Evolutionary conservation across 2,888 invertebrate genomes (phyloP).

Genomic region (Dryomyza anilis): DNA sequence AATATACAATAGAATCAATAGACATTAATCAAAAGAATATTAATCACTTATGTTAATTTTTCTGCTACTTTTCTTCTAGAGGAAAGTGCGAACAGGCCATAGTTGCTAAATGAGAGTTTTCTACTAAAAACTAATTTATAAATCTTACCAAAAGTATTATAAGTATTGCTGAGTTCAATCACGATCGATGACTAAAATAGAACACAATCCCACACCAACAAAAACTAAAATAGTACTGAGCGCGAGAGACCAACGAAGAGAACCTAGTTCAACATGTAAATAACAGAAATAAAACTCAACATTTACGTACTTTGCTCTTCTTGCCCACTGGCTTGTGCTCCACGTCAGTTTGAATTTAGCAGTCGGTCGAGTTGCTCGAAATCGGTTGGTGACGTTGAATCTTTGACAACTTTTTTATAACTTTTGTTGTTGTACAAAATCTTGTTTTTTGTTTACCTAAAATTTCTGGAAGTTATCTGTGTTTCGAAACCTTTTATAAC

Average conservation of each 20-base stretch:
- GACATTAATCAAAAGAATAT: no score
- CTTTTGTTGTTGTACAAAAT: slow-evolving; percentile 11
- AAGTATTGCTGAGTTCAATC: no score
- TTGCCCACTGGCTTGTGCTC: background rate
- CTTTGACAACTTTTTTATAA: background rate
- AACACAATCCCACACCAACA: background rate
- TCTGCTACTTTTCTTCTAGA: no score
- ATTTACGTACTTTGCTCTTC: no score
- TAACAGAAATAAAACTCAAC: background rate
- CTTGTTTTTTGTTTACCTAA: slow-evolving; percentile 10
- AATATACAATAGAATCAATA: no score
- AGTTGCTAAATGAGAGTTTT: no score
- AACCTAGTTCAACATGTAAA: background rate
- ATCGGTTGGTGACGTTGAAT: background rate
- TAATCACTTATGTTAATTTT: no score
- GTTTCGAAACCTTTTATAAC: no score
- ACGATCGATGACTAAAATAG: background rate
- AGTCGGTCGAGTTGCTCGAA: slow-evolving; percentile 7
- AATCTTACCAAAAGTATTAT: no score
- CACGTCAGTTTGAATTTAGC: slow-evolving; percentile 12
- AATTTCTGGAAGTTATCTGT: background rate
- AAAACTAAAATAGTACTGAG: background rate
- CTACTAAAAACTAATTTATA: no score
- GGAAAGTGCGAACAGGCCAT: no score
- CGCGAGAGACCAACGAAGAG: background rate